Base-by-base conservation (phyloP, 2,797 vertebrate genomes). In the Anguilla anguilla region DNA sequence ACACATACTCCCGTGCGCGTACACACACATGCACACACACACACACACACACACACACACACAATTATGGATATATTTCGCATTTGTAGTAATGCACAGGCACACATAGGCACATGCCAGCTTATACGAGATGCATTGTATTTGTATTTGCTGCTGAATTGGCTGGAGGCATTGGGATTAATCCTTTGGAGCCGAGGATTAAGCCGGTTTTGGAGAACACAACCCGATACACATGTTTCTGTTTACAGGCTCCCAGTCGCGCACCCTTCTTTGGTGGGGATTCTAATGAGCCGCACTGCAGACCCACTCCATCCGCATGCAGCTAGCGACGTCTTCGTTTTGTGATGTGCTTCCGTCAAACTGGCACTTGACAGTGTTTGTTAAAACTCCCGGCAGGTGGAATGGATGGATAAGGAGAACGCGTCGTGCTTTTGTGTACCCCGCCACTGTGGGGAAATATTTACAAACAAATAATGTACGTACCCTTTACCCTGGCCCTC, bases 381-480 rank as follows among this genome's bases (percentile, higher is more conserved):
- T 55, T 61, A 39, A 87, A 64, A 84, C 64, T 64, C 28, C 51
- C 22, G 88, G 85, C 86, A 88, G 88, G 67, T 89, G 88, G 88
- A 88, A 57, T 64, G 51, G 25, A 35, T 53, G 79, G 86, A 77
- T 77, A 79, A 69, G 53, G 31, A 86, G 25, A 51, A 31, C 67
- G 17, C 25, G 85, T 67, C n/a, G 39, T 19, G 43, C 87, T 31
- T 81, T 64, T 82, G 72, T 82, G 86, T 87, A 69, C 67, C 87
- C 35, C 67, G 46, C 51, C 10, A 59, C 82, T 53, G 28, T 55
- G 85, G 55, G 61, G 64, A 83, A 61, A 89, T 64, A 86, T 86
- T 83, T 86, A 77, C 88, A 84, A 69, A 89, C 81, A 55, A 74
- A 77, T 86, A 72, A 59, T 67, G 81, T 85, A 86, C 82, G 46